Evolutionary conservation across 2,113 vertebrate genomes (phyloP).

Genomic region (Atlantisia rogersi): DNA sequence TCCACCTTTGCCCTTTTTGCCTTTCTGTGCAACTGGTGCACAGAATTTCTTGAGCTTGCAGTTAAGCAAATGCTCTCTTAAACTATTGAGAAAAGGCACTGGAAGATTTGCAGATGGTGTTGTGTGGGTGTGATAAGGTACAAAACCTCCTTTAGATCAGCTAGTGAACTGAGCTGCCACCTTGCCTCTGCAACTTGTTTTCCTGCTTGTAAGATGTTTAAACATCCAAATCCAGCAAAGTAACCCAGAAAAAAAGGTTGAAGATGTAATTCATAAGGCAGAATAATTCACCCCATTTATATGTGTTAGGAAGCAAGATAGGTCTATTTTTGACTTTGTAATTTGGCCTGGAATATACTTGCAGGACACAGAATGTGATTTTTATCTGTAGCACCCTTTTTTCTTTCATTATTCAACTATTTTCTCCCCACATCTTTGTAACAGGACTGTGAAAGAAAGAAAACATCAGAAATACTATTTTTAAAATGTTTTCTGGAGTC

Average conservation of each 20-base stretch:
- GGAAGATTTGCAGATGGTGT: neutral
- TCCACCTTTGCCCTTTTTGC: neutral
- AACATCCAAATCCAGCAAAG: neutral
- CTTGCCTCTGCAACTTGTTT: neutral
- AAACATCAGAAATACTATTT: neutral
- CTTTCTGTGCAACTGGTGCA: neutral
- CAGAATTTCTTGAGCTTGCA: neutral
- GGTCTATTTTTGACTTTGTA: neutral
- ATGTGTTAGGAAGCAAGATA: neutral
- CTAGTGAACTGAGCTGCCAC: neutral
- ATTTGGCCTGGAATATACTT: neutral
- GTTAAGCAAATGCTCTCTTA: neutral
- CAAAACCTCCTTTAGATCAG: neutral
- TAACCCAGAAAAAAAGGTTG: neutral
- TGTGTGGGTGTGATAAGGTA: neutral
- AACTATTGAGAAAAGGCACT: neutral
- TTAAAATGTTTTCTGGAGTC: neutral
- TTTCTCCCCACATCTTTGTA: neutral
- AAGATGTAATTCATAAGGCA: neutral
- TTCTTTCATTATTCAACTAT: neutral
- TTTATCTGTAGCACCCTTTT: neutral
- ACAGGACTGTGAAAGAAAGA: neutral
- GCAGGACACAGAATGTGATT: neutral
- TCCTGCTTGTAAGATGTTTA: neutral
- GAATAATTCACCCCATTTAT: neutral